A percentile compares a stretch with the other conserved stretches of the same genome.
Evolutionary conservation across 2,888 invertebrate species (phyloP).

Genomic region (Hipparchia semele): DNA sequence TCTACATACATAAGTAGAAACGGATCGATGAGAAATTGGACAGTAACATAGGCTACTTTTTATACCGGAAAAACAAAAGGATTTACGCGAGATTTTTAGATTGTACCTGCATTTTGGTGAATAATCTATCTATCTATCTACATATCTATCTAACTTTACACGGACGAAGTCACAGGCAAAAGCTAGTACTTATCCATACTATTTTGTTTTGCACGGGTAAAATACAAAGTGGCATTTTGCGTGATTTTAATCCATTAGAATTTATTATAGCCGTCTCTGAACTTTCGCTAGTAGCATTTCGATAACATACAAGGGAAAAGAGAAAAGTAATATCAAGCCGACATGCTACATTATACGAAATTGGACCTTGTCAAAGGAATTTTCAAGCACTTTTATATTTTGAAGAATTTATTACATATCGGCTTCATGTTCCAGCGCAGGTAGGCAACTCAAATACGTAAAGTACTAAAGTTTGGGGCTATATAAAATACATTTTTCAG

Average conservation of each 20-base stretch:
- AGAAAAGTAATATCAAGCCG: background rate
- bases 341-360: background rate
- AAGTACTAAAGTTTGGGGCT: slow-evolving; percentile 5
- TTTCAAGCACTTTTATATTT: background rate
- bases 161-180: no score
- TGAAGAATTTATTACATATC: slow-evolving; percentile 5
- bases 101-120: no score
- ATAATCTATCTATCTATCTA: no score
- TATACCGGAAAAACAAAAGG: no score
- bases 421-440: background rate
- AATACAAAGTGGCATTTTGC: background rate
- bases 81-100: no score
- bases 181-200: background rate
- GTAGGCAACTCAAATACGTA: background rate
- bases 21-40: no score
- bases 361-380: background rate
- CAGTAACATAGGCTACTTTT: no score
- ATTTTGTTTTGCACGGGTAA: background rate
- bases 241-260: background rate
- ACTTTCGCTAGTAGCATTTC: background rate
- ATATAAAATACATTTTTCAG: slow-evolving; percentile 20
- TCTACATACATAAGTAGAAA: no score
- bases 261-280: background rate
- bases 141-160: no score
- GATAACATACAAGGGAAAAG: background rate